These are phyloP conservation scores for Clarias batrachus DNA, from an alignment of 2,113 vertebrate genomes.

Conservation along the genomic window DNA sequence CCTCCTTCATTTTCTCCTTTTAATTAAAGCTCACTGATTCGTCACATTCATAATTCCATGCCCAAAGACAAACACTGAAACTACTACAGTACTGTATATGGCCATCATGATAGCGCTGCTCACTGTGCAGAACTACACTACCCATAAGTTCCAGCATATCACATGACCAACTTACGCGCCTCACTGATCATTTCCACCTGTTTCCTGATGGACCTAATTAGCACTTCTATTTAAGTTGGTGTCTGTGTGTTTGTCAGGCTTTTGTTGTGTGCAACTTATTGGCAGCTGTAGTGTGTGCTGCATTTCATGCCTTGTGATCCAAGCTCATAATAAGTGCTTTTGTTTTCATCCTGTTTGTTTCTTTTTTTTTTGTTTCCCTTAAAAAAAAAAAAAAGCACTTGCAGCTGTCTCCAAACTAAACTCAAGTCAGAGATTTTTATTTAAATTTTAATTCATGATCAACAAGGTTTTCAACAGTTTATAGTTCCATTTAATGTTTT, in stretches of 20 bases:
- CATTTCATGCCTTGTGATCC: too few species aligned
- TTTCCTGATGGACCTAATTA: neutral
- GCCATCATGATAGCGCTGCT: neutral
- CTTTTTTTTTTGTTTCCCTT: neutral
- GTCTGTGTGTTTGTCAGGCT: neutral
- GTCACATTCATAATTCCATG: constrained; percentile 4
- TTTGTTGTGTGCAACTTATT: neutral
- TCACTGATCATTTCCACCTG: neutral
- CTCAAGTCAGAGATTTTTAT: neutral
- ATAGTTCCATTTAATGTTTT: neutral
- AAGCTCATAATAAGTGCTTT: neutral
- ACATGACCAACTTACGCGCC: neutral
- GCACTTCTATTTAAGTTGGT: neutral
- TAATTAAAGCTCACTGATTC: constrained; percentile 29
- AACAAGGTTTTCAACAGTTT: neutral
- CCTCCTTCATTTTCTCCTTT: constrained; percentile 21
- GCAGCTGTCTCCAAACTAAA: neutral
- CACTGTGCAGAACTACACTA: neutral
- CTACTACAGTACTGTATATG: neutral
- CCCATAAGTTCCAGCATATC: neutral
- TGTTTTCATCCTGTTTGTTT: neutral
- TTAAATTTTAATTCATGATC: neutral
- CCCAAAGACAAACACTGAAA: neutral
- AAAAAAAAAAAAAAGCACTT: neutral
- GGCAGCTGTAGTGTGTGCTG: neutral